Conservation (phyloP, 2,888 invertebrate species). For the Auanema sp. region DNA sequence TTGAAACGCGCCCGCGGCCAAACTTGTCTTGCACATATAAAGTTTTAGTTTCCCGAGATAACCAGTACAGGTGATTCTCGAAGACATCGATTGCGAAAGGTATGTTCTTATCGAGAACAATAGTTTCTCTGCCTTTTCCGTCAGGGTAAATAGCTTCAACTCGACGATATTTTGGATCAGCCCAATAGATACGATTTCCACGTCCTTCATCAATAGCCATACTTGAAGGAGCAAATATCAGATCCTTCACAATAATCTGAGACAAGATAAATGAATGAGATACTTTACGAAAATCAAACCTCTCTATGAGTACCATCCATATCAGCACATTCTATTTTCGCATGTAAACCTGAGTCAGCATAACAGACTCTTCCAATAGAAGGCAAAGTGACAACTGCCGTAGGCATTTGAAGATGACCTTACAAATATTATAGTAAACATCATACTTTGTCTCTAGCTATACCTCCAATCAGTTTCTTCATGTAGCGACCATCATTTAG, state of each 20-base stretch:
- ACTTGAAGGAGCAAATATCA: constrained; percentile 83
- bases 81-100: constrained; percentile 78
- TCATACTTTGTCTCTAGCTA: no score
- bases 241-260: constrained; percentile 76
- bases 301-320: constrained; percentile 90
- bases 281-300: constrained; percentile 52
- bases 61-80: constrained; percentile 88
- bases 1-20: constrained; percentile 85
- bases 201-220: constrained; percentile 86
- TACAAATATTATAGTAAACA: no score
- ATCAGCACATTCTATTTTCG: constrained; percentile 92
- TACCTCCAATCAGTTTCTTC: constrained; percentile 71
- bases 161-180: constrained; percentile 83
- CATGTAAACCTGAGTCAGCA: constrained; percentile 86
- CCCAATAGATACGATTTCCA: constrained; percentile 90
- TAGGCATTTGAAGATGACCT: constrained; percentile 77
- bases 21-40: constrained; percentile 85
- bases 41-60: constrained; percentile 85
- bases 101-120: constrained; percentile 48
- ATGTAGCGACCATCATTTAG: constrained; percentile 80
- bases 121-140: constrained; percentile 66
- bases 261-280: neutral
- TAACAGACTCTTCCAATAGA: constrained; percentile 78
- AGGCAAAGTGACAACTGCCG: constrained; percentile 73
- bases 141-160: constrained; percentile 84